Conservation (phyloP, 2,797 vertebrate species). For the Furcifer pardalis region DNA sequence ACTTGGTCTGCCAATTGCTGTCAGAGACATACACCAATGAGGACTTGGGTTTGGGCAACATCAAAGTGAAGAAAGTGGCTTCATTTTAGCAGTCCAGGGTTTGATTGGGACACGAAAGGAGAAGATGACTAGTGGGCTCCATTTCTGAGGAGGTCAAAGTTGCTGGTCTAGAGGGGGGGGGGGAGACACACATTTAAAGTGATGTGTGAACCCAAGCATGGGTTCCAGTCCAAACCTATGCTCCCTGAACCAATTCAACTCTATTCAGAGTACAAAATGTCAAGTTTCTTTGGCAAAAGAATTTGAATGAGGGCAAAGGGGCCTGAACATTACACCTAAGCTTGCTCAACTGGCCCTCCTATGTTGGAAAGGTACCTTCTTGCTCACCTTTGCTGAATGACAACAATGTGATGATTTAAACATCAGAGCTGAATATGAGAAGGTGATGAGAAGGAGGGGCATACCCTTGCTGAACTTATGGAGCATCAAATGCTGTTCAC, state of each 20-base stretch:
- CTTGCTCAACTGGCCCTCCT: background rate
- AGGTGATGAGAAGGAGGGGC: background rate
- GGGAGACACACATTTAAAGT: background rate
- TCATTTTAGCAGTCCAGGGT: no score
- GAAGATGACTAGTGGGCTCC: no score
- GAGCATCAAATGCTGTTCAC: no score
- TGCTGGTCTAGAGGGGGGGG: no score
- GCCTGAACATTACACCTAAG: background rate
- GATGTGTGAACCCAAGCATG: background rate
- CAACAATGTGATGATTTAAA: background rate
- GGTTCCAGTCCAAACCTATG: no score
- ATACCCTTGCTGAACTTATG: background rate
- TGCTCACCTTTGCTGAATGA: background rate
- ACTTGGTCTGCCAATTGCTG: no score
- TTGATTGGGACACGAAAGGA: no score
- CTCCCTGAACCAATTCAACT: background rate
- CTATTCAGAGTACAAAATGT: background rate
- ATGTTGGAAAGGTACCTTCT: background rate
- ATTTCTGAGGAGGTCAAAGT: background rate
- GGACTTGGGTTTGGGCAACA: no score
- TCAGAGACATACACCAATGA: no score
- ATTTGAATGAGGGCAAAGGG: background rate
- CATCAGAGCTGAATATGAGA: background rate
- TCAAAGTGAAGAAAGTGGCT: no score
- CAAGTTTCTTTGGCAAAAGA: background rate